These are phyloP conservation scores for Tiaroga cobitis DNA, from an alignment of 2,797 vertebrate species.

Conservation along the genomic window DNA sequence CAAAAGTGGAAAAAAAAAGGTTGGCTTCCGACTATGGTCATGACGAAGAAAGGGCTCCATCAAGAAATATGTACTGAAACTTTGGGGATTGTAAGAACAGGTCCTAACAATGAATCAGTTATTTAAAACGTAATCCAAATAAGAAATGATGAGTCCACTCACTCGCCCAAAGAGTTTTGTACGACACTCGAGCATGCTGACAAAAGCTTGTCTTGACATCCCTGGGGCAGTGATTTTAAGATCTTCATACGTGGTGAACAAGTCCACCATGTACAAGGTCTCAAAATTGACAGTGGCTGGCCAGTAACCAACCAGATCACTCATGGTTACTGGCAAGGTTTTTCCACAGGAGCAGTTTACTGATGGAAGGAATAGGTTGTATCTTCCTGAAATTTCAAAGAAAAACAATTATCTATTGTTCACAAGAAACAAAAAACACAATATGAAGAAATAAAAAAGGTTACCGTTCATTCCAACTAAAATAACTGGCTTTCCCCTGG, in stretches of 20 bases:
- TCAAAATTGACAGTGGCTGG: conserved; percentile 24
- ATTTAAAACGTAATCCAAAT: not conserved
- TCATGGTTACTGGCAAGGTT: conserved; percentile 1
- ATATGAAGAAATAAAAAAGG: too few species aligned
- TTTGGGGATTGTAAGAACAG: not conserved
- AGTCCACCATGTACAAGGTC: conserved; percentile 9
- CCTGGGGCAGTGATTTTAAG: conserved; percentile 16
- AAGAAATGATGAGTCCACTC: not conserved
- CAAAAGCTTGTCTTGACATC: conserved; percentile 4
- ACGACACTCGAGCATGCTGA: not conserved
- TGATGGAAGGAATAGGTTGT: too few species aligned
- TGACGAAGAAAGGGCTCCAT: not conserved
- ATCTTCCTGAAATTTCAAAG: too few species aligned
- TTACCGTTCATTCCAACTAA: too few species aligned
- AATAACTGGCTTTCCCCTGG: too few species aligned
- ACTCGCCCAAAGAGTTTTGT: not conserved
- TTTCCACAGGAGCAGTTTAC: conserved; percentile 1
- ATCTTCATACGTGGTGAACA: conserved; percentile 16
- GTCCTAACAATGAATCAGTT: conserved; percentile 3
- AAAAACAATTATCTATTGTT: too few species aligned
- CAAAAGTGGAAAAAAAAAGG: not conserved
- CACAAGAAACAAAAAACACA: too few species aligned
- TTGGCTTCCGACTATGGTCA: not conserved
- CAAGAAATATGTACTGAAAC: conserved; percentile 6
- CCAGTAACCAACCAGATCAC: conserved; percentile 23